phyloP scores from a whole-genome alignment of 2,888 invertebrate genomes.

The Zygothrica quintamaculata region DNA sequence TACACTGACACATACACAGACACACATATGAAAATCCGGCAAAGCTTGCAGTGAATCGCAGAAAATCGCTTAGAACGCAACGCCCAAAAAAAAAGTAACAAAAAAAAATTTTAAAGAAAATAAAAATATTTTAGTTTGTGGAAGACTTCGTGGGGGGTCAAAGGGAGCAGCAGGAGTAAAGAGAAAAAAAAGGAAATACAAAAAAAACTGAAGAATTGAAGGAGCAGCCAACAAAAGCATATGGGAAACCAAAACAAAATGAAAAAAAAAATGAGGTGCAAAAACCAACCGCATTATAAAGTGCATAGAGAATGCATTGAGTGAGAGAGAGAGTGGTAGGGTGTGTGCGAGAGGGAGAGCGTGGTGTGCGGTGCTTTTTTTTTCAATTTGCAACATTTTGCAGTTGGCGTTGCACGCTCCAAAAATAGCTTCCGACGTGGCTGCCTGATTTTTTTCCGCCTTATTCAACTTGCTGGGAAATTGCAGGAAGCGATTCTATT shows the following conservation, averaged over 20 bases:
- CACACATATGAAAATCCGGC: conserved; percentile 24
- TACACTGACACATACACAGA: conserved; percentile 24
- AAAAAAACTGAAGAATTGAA: too few species aligned
- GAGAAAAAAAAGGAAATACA: conserved; percentile 31
- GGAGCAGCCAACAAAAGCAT: conserved; percentile 61
- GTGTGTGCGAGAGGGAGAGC: neutral
- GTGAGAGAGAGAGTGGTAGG: too few species aligned
- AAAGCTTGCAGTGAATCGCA: conserved; percentile 66
- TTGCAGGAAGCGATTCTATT: conserved; percentile 75
- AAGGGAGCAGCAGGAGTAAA: conserved; percentile 27
- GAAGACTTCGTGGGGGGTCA: too few species aligned
- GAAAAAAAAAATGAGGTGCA: conserved; percentile 10
- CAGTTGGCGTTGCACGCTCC: conserved; percentile 63
- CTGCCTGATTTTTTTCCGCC: conserved; percentile 67
- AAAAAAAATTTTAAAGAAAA: too few species aligned
- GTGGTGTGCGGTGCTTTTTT: conserved; percentile 56
- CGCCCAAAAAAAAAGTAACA: conserved; percentile 19
- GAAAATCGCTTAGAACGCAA: conserved; percentile 72
- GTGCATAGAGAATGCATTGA: neutral
- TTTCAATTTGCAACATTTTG: conserved; percentile 76
- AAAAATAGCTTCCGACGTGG: conserved; percentile 75
- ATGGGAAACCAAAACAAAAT: conserved; percentile 37
- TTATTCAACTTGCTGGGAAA: conserved; percentile 55
- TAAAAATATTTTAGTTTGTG: too few species aligned
- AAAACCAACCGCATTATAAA: conserved; percentile 13